phyloP scores from a whole-genome alignment of 2,797 vertebrate genomes.

The Nannoperca obscura region DNA sequence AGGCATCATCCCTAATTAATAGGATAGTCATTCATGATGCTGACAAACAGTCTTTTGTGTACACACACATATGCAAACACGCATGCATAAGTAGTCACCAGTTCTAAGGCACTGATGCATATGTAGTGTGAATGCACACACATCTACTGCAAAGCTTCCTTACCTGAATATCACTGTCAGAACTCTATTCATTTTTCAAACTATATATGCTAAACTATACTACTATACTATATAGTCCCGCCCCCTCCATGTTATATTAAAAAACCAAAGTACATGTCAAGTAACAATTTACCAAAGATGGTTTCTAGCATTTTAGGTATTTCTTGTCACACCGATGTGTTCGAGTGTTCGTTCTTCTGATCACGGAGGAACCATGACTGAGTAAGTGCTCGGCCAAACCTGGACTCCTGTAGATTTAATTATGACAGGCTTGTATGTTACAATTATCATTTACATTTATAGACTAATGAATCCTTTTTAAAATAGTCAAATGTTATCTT shows the following conservation, averaged over 20 bases:
- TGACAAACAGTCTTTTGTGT: constrained; percentile 48
- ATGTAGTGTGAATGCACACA: constrained; percentile 3
- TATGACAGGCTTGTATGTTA: too few species aligned
- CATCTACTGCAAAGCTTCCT: background rate
- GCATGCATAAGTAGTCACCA: constrained; percentile 23
- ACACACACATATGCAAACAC: constrained; percentile 12
- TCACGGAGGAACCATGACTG: too few species aligned
- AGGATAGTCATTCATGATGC: constrained; percentile 41
- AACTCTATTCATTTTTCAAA: constrained; percentile 40
- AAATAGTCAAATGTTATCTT: constrained; percentile 5
- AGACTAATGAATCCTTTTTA: constrained; percentile 1
- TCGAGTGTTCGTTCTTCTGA: too few species aligned
- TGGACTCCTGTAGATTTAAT: too few species aligned
- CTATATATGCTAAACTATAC: too few species aligned
- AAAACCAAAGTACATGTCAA: too few species aligned
- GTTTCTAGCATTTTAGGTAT: too few species aligned
- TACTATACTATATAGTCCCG: too few species aligned
- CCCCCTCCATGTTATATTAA: too few species aligned
- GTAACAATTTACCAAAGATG: too few species aligned
- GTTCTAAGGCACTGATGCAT: constrained; percentile 11
- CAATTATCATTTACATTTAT: background rate
- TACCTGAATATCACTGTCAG: constrained; percentile 40
- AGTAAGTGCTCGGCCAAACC: too few species aligned
- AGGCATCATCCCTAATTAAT: constrained; percentile 66
- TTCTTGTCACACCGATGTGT: too few species aligned